Conservation (phyloP, 2,113 vertebrate genomes). For the Ivindomyrus marchei region DNA sequence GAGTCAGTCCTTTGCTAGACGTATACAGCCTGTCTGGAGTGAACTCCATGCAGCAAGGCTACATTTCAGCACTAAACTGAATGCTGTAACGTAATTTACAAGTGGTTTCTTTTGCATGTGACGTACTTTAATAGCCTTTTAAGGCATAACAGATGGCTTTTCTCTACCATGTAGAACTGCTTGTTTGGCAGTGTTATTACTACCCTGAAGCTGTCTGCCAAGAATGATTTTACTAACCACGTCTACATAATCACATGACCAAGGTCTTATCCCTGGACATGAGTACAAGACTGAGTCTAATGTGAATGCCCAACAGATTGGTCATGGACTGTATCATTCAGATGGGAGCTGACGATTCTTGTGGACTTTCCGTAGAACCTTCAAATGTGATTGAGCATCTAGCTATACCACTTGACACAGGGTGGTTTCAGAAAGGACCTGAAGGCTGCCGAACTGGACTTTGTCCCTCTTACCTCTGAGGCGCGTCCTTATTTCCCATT, state of each 20-base stretch:
- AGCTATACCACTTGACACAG: not conserved
- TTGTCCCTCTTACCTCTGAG: conserved; percentile 27
- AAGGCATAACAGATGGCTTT: conserved; percentile 44
- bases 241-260: conserved; percentile 68
- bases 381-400: not conserved
- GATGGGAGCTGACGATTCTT: conserved; percentile 77
- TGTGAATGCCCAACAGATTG: conserved; percentile 62
- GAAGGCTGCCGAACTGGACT: not conserved
- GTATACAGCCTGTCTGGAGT: not conserved
- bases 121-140: conserved; percentile 40
- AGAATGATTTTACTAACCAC: conserved; percentile 65
- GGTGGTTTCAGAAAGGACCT: not conserved
- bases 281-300: conserved; percentile 54
- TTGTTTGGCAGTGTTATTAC: conserved; percentile 54
- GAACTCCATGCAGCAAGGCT: not conserved
- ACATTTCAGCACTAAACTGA: not conserved
- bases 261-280: conserved; percentile 63
- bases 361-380: conserved; percentile 49
- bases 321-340: conserved; percentile 71
- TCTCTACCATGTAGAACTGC: conserved; percentile 47
- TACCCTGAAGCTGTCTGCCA: conserved; percentile 54
- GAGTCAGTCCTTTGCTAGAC: not conserved
- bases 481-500: not conserved
- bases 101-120: not conserved
- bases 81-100: not conserved